Percentiles rank a stretch among this genome's conserved stretches.
phyloP scores from a whole-genome alignment of 1,140 invertebrate species.

The Phenacoccus solenopsis region DNA sequence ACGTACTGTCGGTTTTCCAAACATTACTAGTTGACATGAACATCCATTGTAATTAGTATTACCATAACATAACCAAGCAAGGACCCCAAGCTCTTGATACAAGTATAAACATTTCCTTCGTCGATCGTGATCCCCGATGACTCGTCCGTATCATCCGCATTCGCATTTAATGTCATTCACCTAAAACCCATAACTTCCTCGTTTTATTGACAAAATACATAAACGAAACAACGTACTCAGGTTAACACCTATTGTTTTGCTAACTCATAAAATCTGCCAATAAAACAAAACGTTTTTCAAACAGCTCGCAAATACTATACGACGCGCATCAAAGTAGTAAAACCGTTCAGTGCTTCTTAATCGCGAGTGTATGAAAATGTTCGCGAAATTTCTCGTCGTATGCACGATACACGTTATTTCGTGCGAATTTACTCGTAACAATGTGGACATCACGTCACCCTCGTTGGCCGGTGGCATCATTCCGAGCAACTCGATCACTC shows the following conservation, averaged over 20 bases:
- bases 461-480: background rate
- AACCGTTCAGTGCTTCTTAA: background rate
- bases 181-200: background rate
- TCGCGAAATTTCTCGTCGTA: background rate
- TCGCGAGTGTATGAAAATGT: background rate
- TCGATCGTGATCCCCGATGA: too few relatives aligned
- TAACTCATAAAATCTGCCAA: background rate
- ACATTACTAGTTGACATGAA: too few relatives aligned
- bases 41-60: too few relatives aligned
- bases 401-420: background rate
- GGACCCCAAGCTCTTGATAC: too few relatives aligned
- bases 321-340: background rate
- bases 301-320: background rate
- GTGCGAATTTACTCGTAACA: background rate
- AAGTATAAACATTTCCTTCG: too few relatives aligned
- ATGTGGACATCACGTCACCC: background rate
- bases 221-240: background rate
- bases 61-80: too few relatives aligned
- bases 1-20: too few relatives aligned
- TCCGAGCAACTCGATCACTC: background rate
- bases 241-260: background rate
- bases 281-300: background rate
- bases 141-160: too few relatives aligned
- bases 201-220: background rate
- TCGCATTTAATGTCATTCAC: background rate